Evolutionary conservation across 2,113 vertebrate species (phyloP), one percentile per base, ranked within the genome.

Genomic region (Dendropsophus ebraccatus): DNA sequence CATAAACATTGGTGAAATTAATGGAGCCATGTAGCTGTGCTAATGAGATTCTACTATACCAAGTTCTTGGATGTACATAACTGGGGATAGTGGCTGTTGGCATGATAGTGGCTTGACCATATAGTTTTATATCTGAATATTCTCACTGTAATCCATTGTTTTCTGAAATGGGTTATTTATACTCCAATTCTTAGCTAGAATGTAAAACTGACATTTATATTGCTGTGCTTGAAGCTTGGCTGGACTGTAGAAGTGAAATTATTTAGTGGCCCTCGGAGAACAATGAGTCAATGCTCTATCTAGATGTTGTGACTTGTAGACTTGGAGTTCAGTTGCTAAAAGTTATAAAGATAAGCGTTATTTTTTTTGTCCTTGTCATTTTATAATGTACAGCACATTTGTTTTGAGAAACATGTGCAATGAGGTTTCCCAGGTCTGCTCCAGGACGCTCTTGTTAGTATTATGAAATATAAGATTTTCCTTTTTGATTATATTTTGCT

Each of bases 151-250:
- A 74, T 49, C 21, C 41, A 74, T 17, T 4, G 23, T 25, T 74
- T 49, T 74, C 72, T 49, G 41, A 45, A 74, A 74, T 74, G 1
- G 30, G 37, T 74, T 74, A 74, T 49, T 74, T 74, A 74, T 49
- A 74, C 23, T 74, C 23, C 41, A 74, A 28, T 14, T 37, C 37
- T 25, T 74, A 74, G 72, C 72, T 14, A 0, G 21, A 25, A 49
- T 74, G 72, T 74, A 74, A 74, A 49, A 74, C 41, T 47, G 30
- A 74, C 72, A 45, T 74, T 74, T 74, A 74, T 74, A 74, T 74
- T 49, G n/a, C 72, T 74, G 41, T 74, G 41, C 41, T 45, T 45
- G 37, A 10, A 73, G 70, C 70, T 35, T 73, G 37, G 70, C 32
- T 74, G 41, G 72, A 49, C 41, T 74, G 23, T 47, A 25, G 14